phyloP scores from a whole-genome alignment of 2,888 invertebrate genomes.

The Pachydiplax longipennis region DNA sequence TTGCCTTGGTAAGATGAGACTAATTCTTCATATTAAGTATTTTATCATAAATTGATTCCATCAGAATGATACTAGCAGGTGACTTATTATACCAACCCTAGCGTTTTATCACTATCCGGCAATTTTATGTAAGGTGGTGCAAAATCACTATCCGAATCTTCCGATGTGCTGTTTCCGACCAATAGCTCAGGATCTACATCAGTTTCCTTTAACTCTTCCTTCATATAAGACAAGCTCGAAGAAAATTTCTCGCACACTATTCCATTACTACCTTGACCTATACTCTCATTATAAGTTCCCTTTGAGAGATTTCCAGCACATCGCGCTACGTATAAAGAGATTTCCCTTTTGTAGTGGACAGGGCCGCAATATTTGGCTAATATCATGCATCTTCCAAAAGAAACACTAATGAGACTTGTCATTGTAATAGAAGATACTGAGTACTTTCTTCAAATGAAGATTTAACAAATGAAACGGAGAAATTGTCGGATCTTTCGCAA shows the following conservation, averaged over 20 bases:
- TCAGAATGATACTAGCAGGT: too few species aligned
- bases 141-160: not conserved
- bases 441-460: too few species aligned
- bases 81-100: constrained; percentile 60
- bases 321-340: not conserved
- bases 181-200: not conserved
- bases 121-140: constrained; percentile 68
- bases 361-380: not conserved
- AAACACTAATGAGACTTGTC: not conserved
- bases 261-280: not conserved
- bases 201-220: not conserved
- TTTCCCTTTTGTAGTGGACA: not conserved
- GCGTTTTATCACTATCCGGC: constrained; percentile 67
- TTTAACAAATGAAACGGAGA: too few species aligned
- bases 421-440: not conserved
- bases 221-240: not conserved
- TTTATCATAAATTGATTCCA: too few species aligned
- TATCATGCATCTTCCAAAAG: not conserved
- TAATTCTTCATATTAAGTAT: too few species aligned
- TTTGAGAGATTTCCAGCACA: not conserved
- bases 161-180: not conserved
- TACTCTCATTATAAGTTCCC: not conserved
- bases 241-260: not conserved
- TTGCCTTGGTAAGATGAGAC: too few species aligned
- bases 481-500: too few species aligned